phyloP scores from a whole-genome alignment of 2,797 vertebrate species.

The Chelmon rostratus region DNA sequence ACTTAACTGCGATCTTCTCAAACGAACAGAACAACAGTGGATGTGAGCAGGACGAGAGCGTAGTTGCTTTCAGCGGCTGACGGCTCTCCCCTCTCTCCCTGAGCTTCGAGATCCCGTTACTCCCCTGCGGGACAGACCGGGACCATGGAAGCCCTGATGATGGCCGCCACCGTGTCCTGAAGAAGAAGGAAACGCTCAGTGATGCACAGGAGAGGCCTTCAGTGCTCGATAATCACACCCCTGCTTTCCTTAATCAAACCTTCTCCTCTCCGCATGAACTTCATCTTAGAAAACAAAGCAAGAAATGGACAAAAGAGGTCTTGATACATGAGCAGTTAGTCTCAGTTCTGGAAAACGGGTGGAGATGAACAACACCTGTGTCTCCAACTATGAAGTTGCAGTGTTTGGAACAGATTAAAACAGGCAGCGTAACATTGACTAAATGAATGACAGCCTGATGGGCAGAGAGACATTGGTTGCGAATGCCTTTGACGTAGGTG shows the following conservation, averaged over 20 bases:
- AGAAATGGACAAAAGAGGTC: conserved; percentile 19
- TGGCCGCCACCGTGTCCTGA: conserved; percentile 41
- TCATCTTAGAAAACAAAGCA: conserved; percentile 53
- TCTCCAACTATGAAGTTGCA: conserved; percentile 18
- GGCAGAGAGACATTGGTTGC: conserved; percentile 58
- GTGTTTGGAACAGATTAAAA: conserved; percentile 51
- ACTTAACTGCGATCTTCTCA: conserved; percentile 61
- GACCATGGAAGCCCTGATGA: conserved; percentile 4
- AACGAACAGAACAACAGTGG: conserved; percentile 27
- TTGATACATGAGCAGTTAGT: conserved; percentile 24
- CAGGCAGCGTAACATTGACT: conserved; percentile 36
- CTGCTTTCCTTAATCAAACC: conserved; percentile 49
- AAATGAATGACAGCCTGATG: conserved; percentile 23
- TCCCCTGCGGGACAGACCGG: conserved; percentile 40
- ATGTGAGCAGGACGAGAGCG: conserved; percentile 5
- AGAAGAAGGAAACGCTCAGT: conserved; percentile 44
- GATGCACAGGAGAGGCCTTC: conserved; percentile 32
- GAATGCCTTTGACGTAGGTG: conserved; percentile 66
- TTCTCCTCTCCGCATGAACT: conserved; percentile 61
- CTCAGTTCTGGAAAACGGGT: conserved; percentile 35
- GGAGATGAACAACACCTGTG: conserved; percentile 6
- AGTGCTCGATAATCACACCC: conserved; percentile 62
- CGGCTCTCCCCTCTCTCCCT: conserved; percentile 7
- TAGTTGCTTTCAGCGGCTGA: conserved; percentile 30
- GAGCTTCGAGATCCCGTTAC: conserved; percentile 24